Evolutionary conservation across 2,797 vertebrate species (phyloP), one percentile per base, ranked within the genome.

Genomic region (Monodelphis domestica): DNA sequence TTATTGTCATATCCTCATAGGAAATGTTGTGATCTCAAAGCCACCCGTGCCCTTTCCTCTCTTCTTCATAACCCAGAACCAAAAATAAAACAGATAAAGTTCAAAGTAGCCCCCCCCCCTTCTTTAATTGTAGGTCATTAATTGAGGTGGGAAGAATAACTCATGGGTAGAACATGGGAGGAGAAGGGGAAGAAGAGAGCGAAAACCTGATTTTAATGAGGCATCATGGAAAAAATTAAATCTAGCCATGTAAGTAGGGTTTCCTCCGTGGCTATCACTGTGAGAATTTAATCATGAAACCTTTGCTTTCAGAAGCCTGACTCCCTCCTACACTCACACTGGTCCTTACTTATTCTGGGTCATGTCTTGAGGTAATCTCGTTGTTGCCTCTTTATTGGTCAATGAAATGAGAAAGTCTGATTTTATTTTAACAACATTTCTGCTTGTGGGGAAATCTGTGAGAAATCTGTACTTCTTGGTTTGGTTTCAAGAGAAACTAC

Each of bases 131-230:
- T 53, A 93, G 87, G 38, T 84, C 38, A 84, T 7, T 84, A 45
- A 45, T 50, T 45, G 70, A 84, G 21, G 30, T 45, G 21, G 70
- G 70, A 84, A 84, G 70, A 84, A 84, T 45, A 84, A 12, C 9
- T 50, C 21, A 26, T 45, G 45, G 45, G 54, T 33, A 54, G 54
- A 78, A 88, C 70, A 84, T 53, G 89, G 70, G 45, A 88, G 12
- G 28, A 53, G 53, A 91, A 29, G 54, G 53, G 57, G 78, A 0
- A 3, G 4, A 50, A 17, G 53, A 87, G 93, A 59, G 87, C 45
- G 59, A 92, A 91, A 96, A 97, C 94, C 94, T 96, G 95, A 97
- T 97, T 97, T 97, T 97, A 96, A 95, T 95, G 96, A 94, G 94
- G 93, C 96, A 95, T 97, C 50, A 87, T 26, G 38, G 53, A n/a